These are phyloP conservation scores for Premnoplex brunnescens DNA, from an alignment of 2,797 vertebrate genomes.

Conservation along the genomic window DNA sequence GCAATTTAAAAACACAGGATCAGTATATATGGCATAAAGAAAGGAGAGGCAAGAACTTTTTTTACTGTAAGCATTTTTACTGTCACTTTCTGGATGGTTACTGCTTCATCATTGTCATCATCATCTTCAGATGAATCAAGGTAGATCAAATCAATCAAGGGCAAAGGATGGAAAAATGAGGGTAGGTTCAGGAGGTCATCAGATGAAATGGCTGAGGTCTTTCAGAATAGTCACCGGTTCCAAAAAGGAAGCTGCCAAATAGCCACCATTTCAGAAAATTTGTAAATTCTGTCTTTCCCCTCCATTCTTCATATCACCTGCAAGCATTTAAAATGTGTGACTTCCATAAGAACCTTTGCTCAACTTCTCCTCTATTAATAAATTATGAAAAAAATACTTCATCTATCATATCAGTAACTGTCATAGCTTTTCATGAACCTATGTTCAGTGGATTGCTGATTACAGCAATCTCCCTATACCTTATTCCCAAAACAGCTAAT, in stretches of 20 bases:
- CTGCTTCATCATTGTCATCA: constrained; percentile 53
- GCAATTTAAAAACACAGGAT: neutral
- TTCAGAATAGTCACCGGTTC: neutral
- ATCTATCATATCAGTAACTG: neutral
- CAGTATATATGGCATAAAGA: neutral
- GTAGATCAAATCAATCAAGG: constrained; percentile 19
- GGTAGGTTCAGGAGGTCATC: neutral
- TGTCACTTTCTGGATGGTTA: constrained; percentile 7
- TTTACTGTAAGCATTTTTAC: constrained; percentile 34
- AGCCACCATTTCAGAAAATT: neutral
- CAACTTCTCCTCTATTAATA: neutral
- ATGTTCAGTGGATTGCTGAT: neutral
- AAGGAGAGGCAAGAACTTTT: constrained; percentile 30
- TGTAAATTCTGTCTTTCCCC: neutral
- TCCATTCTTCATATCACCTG: neutral
- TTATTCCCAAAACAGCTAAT: neutral
- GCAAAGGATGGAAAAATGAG: neutral
- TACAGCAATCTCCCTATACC: neutral
- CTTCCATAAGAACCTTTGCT: neutral
- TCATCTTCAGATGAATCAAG: constrained; percentile 47
- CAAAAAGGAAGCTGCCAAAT: neutral
- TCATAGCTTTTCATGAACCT: neutral
- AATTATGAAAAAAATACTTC: neutral
- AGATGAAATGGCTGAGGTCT: neutral
- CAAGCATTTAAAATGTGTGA: neutral